These are phyloP conservation scores for Glomeris marginata DNA, from an alignment of 2,888 invertebrate genomes.

Conservation along the genomic window DNA sequence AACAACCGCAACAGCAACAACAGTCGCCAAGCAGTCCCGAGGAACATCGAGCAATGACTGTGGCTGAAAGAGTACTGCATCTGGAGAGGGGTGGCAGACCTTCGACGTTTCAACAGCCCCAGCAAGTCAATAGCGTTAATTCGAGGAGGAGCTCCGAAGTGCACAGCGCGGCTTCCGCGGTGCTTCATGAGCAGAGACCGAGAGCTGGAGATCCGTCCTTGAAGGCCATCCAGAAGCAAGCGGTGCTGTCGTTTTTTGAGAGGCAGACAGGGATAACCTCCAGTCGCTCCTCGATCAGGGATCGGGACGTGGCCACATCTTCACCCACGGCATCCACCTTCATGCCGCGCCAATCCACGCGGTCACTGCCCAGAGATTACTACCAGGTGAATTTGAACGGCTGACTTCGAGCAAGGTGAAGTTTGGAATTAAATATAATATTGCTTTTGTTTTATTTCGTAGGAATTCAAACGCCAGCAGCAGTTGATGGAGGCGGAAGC, in stretches of 20 bases:
- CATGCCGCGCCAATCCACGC: constrained; percentile 6
- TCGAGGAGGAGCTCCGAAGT: background rate
- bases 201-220: constrained; percentile 51
- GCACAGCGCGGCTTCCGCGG: background rate
- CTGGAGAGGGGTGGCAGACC: constrained; percentile 44
- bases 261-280: constrained; percentile 36
- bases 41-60: constrained; percentile 37
- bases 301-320: background rate
- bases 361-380: constrained; percentile 14
- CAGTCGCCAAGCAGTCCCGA: constrained; percentile 22
- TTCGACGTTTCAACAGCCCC: background rate
- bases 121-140: background rate
- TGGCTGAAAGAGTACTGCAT: constrained; percentile 49
- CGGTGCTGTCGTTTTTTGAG: constrained; percentile 63
- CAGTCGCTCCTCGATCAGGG: background rate
- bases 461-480: constrained; percentile 9
- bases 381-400: background rate
- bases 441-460: no score
- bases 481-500: constrained; percentile 6
- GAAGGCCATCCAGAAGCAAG: constrained; percentile 69
- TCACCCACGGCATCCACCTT: background rate
- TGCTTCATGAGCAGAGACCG: constrained; percentile 43
- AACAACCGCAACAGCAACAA: constrained; percentile 12
- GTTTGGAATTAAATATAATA: no score
- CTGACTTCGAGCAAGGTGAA: no score